A percentile compares a stretch with the other conserved stretches of the same genome.
These are phyloP conservation scores for Seira sanloemensis DNA, from an alignment of 2,888 invertebrate species.

Conservation along the genomic window DNA sequence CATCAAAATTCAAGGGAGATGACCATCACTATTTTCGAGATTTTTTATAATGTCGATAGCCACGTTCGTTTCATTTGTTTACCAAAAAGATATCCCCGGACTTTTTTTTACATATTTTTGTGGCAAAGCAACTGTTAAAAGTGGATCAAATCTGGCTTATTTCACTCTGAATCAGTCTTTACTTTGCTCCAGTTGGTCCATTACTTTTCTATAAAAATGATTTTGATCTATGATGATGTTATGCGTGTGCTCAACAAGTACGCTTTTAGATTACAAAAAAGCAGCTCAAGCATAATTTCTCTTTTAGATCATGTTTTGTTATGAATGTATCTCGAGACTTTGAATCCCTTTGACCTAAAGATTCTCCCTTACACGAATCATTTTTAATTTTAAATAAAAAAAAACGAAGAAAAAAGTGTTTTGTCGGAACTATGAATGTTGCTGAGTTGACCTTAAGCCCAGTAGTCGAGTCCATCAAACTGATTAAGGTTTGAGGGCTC, in stretches of 20 bases:
- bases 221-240: slow-evolving; percentile 50
- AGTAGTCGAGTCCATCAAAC: slow-evolving; percentile 40
- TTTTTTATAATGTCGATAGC: slow-evolving; percentile 39
- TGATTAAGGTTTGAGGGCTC: slow-evolving; percentile 24
- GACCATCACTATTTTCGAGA: slow-evolving; percentile 43
- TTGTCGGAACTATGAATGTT: slow-evolving; percentile 19
- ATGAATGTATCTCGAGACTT: no score
- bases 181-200: slow-evolving; percentile 31
- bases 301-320: no score
- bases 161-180: slow-evolving; percentile 4
- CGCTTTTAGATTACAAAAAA: slow-evolving; percentile 50
- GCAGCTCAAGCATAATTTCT: neutral
- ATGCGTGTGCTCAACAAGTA: slow-evolving; percentile 48
- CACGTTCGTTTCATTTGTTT: slow-evolving; percentile 31
- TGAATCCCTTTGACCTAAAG: no score
- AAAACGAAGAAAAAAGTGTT: neutral
- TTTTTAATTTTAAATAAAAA: neutral
- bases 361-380: no score
- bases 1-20: slow-evolving; percentile 60
- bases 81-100: slow-evolving; percentile 12
- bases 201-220: slow-evolving; percentile 36
- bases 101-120: slow-evolving; percentile 32
- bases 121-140: slow-evolving; percentile 3
- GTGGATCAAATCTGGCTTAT: slow-evolving; percentile 7
- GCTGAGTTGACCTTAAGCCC: slow-evolving; percentile 36